Conservation (phyloP, 2,888 invertebrate genomes). For the Eristalis intricaria region DNA sequence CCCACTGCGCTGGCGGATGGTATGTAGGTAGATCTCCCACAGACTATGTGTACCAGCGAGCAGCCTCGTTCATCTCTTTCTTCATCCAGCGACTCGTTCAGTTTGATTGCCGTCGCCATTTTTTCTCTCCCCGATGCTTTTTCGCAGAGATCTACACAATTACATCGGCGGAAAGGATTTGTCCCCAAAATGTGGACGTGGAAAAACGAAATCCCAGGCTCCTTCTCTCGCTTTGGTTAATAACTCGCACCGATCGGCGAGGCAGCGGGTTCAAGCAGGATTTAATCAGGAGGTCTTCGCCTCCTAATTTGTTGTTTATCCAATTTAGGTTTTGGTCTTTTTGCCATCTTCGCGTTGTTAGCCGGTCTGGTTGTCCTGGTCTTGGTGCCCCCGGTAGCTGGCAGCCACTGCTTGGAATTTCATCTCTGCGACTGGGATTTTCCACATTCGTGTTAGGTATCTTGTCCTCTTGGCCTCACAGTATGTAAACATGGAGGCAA, state of each 20-base stretch:
- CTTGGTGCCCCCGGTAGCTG: conserved; percentile 40
- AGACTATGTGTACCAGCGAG: conserved; percentile 34
- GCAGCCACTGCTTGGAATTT: conserved; percentile 52
- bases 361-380: conserved; percentile 35
- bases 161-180: conserved; percentile 65
- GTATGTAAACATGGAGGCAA: conserved; percentile 71
- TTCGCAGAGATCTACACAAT: conserved; percentile 51
- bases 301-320: conserved; percentile 72
- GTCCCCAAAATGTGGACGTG: conserved; percentile 47
- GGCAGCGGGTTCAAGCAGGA: conserved; percentile 41
- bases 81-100: conserved; percentile 11
- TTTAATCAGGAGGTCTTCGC: conserved; percentile 71
- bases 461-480: conserved; percentile 72
- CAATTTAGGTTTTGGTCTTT: conserved; percentile 63
- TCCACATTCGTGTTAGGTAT: conserved; percentile 72
- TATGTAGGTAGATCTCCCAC: conserved; percentile 54
- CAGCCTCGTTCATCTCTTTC: conserved; percentile 28
- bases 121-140: conserved; percentile 47
- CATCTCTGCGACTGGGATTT: conserved; percentile 49
- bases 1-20: conserved; percentile 39
- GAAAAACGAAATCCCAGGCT: conserved; percentile 36
- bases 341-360: conserved; percentile 30
- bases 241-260: conserved; percentile 35
- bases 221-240: conserved; percentile 47
- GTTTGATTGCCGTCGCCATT: conserved; percentile 63